phyloP scores from a whole-genome alignment of 2,113 vertebrate genomes.

The Tetraodon nigroviridis region DNA sequence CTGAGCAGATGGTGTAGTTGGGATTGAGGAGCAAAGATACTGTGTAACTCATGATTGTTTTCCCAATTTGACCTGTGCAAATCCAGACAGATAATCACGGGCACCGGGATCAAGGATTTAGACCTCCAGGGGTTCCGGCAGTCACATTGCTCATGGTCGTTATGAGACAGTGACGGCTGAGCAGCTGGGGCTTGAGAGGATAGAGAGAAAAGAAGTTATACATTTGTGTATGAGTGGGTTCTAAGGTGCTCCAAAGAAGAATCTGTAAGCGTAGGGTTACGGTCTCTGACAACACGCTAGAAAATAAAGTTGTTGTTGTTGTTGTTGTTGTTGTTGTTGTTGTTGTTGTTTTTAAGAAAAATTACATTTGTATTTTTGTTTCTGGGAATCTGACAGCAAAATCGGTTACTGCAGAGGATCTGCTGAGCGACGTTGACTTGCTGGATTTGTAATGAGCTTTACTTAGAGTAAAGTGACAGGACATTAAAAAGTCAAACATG shows the following conservation, averaged over 20 bases:
- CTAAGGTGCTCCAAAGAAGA: neutral
- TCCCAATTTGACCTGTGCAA: slow-evolving; percentile 55
- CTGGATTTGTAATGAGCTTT: slow-evolving; percentile 5
- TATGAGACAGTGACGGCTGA: slow-evolving; percentile 44
- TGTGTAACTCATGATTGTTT: slow-evolving; percentile 56
- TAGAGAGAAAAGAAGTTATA: slow-evolving; percentile 6
- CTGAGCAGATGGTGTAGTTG: slow-evolving; percentile 56
- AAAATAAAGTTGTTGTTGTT: too few relatives aligned
- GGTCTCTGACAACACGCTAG: too few relatives aligned
- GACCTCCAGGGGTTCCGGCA: slow-evolving; percentile 36
- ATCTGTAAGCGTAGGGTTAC: too few relatives aligned
- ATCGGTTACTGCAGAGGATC: neutral
- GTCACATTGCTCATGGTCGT: slow-evolving; percentile 34
- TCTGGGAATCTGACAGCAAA: neutral
- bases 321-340: too few relatives aligned
- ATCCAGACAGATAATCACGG: slow-evolving; percentile 61
- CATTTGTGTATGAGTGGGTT: neutral
- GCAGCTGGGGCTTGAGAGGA: slow-evolving; percentile 17
- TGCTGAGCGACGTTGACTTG: neutral
- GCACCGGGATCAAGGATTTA: slow-evolving; percentile 61
- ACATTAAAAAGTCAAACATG: slow-evolving; percentile 20
- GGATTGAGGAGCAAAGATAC: slow-evolving; percentile 33
- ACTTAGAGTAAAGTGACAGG: neutral
- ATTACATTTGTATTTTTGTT: neutral
- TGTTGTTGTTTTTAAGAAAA: too few relatives aligned